phyloP scores from a whole-genome alignment of 2,113 vertebrate species.

The Bos indicus region DNA sequence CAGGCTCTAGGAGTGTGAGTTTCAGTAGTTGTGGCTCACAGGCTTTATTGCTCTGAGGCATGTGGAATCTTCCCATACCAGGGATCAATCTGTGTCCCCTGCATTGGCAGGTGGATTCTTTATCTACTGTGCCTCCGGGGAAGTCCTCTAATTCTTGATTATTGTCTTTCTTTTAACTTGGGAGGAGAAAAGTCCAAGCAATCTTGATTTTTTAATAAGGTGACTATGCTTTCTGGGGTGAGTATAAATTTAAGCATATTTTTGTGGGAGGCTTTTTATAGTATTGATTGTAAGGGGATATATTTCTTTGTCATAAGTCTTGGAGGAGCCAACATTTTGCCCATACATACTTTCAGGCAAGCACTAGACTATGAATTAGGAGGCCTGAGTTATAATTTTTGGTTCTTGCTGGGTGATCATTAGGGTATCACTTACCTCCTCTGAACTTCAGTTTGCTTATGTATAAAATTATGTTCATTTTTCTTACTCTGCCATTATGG shows the following conservation, averaged over 20 bases:
- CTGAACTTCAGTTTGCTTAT: not conserved
- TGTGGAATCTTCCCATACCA: not conserved
- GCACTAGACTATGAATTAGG: not conserved
- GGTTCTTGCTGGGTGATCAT: not conserved
- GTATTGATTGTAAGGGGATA: not conserved
- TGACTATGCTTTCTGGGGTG: not conserved
- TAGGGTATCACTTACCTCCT: not conserved
- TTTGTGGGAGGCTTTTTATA: not conserved
- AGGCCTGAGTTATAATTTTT: not conserved
- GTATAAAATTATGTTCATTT: not conserved
- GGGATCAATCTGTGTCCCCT: not conserved
- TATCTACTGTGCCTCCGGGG: not conserved
- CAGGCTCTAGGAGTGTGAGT: not conserved
- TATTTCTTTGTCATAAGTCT: not conserved
- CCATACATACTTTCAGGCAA: not conserved
- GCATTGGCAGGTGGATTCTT: not conserved
- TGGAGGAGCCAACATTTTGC: not conserved
- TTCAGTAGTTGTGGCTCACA: not conserved
- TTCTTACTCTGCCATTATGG: not conserved
- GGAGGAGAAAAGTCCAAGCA: not conserved
- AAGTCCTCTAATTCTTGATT: not conserved
- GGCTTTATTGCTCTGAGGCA: not conserved
- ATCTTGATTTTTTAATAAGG: not conserved
- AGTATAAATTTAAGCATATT: not conserved
- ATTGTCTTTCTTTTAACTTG: not conserved